Evolutionary conservation across 1,140 invertebrate genomes (phyloP), one percentile per base, ranked within the genome.

Genomic region (Bombus vancouverensis): DNA sequence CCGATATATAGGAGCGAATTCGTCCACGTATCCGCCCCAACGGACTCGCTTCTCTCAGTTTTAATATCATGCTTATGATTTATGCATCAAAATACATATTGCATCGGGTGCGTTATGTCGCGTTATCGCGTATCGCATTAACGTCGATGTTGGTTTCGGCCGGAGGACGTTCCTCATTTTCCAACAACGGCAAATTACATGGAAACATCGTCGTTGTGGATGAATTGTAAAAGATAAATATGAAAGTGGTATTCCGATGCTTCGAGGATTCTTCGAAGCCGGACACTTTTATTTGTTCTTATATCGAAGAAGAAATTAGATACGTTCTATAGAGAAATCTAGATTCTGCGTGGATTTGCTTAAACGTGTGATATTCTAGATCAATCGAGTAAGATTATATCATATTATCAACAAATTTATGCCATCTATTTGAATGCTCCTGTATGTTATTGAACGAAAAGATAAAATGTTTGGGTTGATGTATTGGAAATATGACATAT

Each of bases 51-150:
- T 44, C 65, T 78, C 81, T 59, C 82, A 83, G 88, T 90, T 90
- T 90, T 90, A 90, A 90, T 90, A 90, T 83, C 72, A 53, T 70
- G 87, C 89, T 90, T 90, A 90, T 90, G 89, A 90, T 90, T 90
- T 90, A 90, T 90, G 89, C 78, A 90, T 90, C 73, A 65, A 70
- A 70, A 90, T 90, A 90, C 89, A 88, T 88, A 90, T 90, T 90
- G 79, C 89, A 88, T 83, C 82, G 82, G 44, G 32, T 72, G 71
- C 82, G 65, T 76, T 32, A 66, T 15, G 62, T 62, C 77, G 37
- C 15, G 34, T 68, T 68, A 37, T 37, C 34, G 22, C 34, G 34
- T 68, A 37, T 71, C 59, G 83, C 83, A 88, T 88, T 84, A 86
- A 90, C 81, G 57, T 87, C 78, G 77, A 86, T 83, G 82, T 70